Conservation (phyloP, 1,140 invertebrate genomes). For the Olivierus martensii region DNA sequence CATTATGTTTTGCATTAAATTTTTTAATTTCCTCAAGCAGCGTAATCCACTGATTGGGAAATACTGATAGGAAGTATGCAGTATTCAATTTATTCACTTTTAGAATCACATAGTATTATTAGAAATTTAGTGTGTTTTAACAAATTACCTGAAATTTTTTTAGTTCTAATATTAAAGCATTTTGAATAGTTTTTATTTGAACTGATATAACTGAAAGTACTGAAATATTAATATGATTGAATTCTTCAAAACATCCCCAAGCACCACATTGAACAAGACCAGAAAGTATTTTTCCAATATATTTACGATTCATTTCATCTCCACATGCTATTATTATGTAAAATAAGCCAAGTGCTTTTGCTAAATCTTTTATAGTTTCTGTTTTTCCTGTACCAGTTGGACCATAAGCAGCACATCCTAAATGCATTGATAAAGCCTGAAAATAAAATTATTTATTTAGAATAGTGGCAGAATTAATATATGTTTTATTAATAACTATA, state of each 20-base stretch:
- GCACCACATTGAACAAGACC: slow-evolving; percentile 62
- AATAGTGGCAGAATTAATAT: no score
- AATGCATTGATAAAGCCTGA: slow-evolving; percentile 67
- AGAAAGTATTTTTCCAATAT: slow-evolving; percentile 68
- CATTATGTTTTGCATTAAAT: no score
- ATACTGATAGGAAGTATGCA: no score
- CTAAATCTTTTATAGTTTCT: slow-evolving; percentile 78
- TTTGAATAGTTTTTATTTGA: slow-evolving; percentile 73
- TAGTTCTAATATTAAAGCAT: slow-evolving; percentile 56
- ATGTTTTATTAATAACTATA: no score
- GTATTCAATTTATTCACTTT: no score
- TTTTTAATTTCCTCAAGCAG: no score
- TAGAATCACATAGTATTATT: no score
- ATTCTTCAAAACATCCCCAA: slow-evolving; percentile 66
- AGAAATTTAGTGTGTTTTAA: no score
- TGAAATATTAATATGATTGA: slow-evolving; percentile 78
- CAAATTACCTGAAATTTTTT: slow-evolving; percentile 54
- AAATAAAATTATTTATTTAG: slow-evolving; percentile 3
- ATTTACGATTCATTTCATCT: slow-evolving; percentile 76
- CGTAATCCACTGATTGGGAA: no score
- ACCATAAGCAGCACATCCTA: slow-evolving; percentile 74
- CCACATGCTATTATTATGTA: slow-evolving; percentile 86
- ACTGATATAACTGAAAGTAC: slow-evolving; percentile 83
- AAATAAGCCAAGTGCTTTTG: slow-evolving; percentile 68
- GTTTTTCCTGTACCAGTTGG: slow-evolving; percentile 77